A percentile compares a stretch with the other conserved stretches of the same genome.
phyloP scores from a whole-genome alignment of 2,888 invertebrate species.

The Agrenia bidenticulata region DNA sequence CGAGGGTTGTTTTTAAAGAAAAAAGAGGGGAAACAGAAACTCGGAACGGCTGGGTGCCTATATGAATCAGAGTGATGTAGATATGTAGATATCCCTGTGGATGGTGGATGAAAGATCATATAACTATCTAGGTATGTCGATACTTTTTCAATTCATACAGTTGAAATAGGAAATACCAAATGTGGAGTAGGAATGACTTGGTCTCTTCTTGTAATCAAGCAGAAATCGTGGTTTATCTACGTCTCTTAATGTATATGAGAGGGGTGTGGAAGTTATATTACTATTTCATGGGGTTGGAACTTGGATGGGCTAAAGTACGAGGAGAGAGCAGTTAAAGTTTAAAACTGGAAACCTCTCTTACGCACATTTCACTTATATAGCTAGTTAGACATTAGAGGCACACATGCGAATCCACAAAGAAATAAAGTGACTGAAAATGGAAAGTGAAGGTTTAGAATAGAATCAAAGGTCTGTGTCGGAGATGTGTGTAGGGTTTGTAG shows the following conservation, averaged over 20 bases:
- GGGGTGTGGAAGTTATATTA: background rate
- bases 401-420: conserved; percentile 28
- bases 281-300: conserved; percentile 6
- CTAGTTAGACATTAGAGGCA: conserved; percentile 11
- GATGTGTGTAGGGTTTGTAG: background rate
- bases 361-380: background rate
- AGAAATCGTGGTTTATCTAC: background rate
- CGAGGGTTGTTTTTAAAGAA: conserved; percentile 28
- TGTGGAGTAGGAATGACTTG: background rate
- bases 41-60: conserved; percentile 30
- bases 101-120: background rate
- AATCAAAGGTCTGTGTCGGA: conserved; percentile 18
- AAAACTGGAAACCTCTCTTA: background rate
- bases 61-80: conserved; percentile 4
- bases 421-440: conserved; percentile 18
- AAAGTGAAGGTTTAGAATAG: conserved; percentile 18
- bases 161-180: background rate
- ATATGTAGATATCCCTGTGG: background rate
- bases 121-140: too few relatives aligned
- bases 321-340: background rate
- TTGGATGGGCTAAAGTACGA: too few relatives aligned
- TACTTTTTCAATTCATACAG: background rate
- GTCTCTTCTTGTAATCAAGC: conserved; percentile 12
- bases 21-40: conserved; percentile 28
- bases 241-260: background rate